Conservation (phyloP, 2,888 invertebrate genomes). For the Gryllus longicercus region DNA sequence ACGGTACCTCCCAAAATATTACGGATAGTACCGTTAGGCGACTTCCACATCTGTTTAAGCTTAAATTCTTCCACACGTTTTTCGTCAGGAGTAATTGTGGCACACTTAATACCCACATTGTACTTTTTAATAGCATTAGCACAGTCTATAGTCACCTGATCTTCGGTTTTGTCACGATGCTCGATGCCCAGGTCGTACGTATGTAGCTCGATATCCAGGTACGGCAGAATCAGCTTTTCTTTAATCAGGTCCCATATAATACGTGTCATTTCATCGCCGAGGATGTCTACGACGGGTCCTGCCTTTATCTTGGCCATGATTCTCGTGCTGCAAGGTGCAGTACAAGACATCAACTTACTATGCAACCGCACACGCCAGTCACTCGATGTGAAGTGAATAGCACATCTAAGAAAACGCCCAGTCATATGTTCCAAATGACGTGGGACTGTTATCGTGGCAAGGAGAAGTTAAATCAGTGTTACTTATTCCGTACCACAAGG, state of each 20-base stretch:
- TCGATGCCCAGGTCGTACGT: slow-evolving; percentile 94
- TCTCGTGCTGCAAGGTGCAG: not conserved
- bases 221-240: slow-evolving; percentile 92
- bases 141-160: slow-evolving; percentile 94
- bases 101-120: slow-evolving; percentile 98
- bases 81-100: slow-evolving; percentile 97
- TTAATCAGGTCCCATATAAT: slow-evolving; percentile 99
- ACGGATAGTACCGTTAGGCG: slow-evolving; percentile 84
- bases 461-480: not conserved
- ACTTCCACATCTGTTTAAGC: slow-evolving; percentile 86
- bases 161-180: slow-evolving; percentile 87
- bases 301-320: slow-evolving; percentile 48
- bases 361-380: not conserved
- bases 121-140: slow-evolving; percentile 95
- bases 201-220: slow-evolving; percentile 91
- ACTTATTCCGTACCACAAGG: no score
- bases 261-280: slow-evolving; percentile 95
- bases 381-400: not conserved
- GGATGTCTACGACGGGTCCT: slow-evolving; percentile 86
- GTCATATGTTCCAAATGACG: not conserved
- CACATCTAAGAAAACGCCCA: not conserved
- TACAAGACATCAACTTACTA: not conserved
- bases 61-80: slow-evolving; percentile 89
- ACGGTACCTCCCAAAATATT: slow-evolving; percentile 82
- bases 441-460: not conserved